phyloP scores from a whole-genome alignment of 2,888 invertebrate species.

The Megaustenia siamemsis region DNA sequence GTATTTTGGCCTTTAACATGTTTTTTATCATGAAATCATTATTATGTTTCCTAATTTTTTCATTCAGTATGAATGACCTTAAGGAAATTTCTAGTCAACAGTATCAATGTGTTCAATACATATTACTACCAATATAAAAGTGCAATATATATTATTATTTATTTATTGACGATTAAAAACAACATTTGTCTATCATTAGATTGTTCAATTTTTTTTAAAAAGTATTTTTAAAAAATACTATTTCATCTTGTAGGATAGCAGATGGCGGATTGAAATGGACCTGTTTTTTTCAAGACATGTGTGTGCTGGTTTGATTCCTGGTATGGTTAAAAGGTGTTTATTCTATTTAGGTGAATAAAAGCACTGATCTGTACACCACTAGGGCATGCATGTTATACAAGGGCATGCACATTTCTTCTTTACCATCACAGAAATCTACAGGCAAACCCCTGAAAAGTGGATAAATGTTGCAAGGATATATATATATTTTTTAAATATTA shows the following conservation, averaged over 20 bases:
- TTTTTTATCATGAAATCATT: not conserved
- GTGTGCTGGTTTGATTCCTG: too few species aligned
- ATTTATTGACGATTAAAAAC: not conserved
- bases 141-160: not conserved
- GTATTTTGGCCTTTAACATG: not conserved
- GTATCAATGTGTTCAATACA: not conserved
- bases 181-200: not conserved
- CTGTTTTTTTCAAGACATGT: too few species aligned
- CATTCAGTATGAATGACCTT: not conserved
- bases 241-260: not conserved
- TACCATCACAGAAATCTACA: too few species aligned
- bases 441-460: too few species aligned
- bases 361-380: too few species aligned
- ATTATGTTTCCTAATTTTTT: not conserved
- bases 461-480: too few species aligned
- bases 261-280: too few species aligned
- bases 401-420: too few species aligned
- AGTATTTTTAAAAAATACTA: not conserved
- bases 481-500: too few species aligned
- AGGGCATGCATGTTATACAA: too few species aligned
- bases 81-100: conserved; percentile 3
- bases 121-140: not conserved
- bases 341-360: too few species aligned
- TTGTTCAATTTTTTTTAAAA: not conserved
- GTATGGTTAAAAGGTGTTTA: too few species aligned